Evolutionary conservation across 2,113 vertebrate species (phyloP).

Genomic region (Neomonachus schauinslandi): DNA sequence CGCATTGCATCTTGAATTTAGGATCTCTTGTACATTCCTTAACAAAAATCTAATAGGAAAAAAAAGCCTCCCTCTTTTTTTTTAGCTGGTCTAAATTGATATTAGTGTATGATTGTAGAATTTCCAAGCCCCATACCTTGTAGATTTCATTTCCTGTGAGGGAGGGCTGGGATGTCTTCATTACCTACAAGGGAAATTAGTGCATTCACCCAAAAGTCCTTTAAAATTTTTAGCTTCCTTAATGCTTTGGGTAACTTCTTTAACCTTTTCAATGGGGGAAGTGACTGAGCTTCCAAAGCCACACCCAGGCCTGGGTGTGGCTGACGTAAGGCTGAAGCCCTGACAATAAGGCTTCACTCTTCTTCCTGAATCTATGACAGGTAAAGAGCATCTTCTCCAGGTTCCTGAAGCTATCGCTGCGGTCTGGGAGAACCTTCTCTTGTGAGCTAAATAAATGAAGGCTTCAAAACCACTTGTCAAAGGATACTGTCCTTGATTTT

Average conservation of each 20-base stretch:
- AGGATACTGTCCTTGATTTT: neutral
- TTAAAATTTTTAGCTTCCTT: neutral
- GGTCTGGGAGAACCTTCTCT: neutral
- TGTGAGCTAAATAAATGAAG: neutral
- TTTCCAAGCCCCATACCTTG: neutral
- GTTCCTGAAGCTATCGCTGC: neutral
- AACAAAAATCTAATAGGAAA: neutral
- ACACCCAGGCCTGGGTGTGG: neutral
- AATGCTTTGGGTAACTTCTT: neutral
- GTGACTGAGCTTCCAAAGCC: neutral
- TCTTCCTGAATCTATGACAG: neutral
- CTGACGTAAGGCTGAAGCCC: too few species aligned
- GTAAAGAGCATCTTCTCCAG: neutral
- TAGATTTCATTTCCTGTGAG: neutral
- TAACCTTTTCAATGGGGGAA: neutral
- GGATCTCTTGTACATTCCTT: neutral
- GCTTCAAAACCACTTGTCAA: neutral
- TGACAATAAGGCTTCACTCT: neutral
- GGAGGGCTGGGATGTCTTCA: neutral
- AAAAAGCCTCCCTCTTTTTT: neutral
- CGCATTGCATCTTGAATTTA: neutral
- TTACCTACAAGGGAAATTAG: neutral
- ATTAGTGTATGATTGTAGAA: neutral
- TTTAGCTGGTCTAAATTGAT: neutral
- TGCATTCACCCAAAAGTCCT: constrained; percentile 7